Evolutionary conservation across 2,797 vertebrate genomes (phyloP), one percentile per base, ranked within the genome.

Genomic region (Philypnodon macrostomus): DNA sequence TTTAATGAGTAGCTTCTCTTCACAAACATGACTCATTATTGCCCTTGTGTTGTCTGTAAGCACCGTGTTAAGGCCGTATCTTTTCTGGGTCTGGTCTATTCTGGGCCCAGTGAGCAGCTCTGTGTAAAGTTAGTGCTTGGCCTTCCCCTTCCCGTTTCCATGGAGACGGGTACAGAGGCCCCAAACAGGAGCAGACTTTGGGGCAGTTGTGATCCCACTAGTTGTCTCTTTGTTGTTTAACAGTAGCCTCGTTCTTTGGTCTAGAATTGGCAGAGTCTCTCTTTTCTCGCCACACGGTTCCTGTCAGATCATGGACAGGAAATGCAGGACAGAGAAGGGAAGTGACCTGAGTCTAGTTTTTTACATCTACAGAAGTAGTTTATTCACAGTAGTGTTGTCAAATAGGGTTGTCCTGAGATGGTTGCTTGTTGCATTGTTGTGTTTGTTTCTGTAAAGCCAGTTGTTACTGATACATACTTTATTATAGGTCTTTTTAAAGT

Each of bases 291-390:
- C 21, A 47, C 26, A 58, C 35, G 34, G 4, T 64, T 72, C 48
- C 61, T 39, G 53, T 77, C 65, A 50, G 60, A 65, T 70, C 55
- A 27, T 53, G 33, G 45, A 61, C 47, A 73, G 80, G 64, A 80
- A 75, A 38, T 58, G 7, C 23, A 70, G 38, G 72, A 59, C 73
- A 58, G 74, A 67, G 64, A 42, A 39, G 53, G 75, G 79, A 83
- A 67, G 48, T 71, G 65, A 64, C 54, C 68, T 61, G 61, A 79
- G 75, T 31, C 62, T 52, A 29, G 41, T 59, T 56, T 53, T 47
- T 33, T 23, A 3, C 21, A 23, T 23, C 6, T 23, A 3, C 21
- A 6, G 21, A 23, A 6, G n/a, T n/a, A n/a, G n/a, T n/a, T n/a
- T n/a, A n/a, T n/a, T n/a, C n/a, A n/a, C n/a, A n/a, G n/a, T n/a